Conservation (phyloP, 2,888 invertebrate genomes). For the Agriotes lineatus region DNA sequence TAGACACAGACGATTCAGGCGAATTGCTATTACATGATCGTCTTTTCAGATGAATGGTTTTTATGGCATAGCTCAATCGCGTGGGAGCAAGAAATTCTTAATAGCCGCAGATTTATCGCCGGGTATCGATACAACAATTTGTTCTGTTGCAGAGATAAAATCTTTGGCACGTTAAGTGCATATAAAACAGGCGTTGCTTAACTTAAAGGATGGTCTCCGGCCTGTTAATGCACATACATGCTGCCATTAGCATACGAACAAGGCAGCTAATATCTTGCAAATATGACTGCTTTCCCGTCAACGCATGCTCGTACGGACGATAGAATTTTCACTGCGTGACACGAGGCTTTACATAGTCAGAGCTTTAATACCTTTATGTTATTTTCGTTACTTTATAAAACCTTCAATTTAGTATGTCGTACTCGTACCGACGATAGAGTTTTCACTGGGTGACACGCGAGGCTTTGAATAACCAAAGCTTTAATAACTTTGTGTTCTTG, state of each 20-base stretch:
- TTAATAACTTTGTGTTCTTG: too few relatives aligned
- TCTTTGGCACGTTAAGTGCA: background rate
- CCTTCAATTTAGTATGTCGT: too few relatives aligned
- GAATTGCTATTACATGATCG: conserved; percentile 1
- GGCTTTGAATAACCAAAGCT: too few relatives aligned
- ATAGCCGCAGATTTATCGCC: too few relatives aligned
- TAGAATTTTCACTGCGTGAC: background rate
- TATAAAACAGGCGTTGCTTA: conserved; percentile 10
- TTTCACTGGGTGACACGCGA: too few relatives aligned
- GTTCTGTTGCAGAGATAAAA: background rate
- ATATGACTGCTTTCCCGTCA: background rate
- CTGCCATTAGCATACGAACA: conserved; percentile 6
- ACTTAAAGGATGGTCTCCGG: background rate
- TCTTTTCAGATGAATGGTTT: background rate
- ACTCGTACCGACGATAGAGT: too few relatives aligned
- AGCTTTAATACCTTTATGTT: background rate
- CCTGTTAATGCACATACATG: background rate
- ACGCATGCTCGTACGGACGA: background rate
- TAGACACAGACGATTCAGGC: background rate
- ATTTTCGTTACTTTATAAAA: background rate
- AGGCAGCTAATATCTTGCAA: background rate
- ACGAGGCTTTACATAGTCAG: background rate
- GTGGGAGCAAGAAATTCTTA: too few relatives aligned
- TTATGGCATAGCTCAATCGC: too few relatives aligned
- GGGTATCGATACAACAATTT: too few relatives aligned